A percentile compares a stretch with the other conserved stretches of the same genome.
Conservation (phyloP, 2,113 vertebrate genomes). For the Nothocercus julius region DNA sequence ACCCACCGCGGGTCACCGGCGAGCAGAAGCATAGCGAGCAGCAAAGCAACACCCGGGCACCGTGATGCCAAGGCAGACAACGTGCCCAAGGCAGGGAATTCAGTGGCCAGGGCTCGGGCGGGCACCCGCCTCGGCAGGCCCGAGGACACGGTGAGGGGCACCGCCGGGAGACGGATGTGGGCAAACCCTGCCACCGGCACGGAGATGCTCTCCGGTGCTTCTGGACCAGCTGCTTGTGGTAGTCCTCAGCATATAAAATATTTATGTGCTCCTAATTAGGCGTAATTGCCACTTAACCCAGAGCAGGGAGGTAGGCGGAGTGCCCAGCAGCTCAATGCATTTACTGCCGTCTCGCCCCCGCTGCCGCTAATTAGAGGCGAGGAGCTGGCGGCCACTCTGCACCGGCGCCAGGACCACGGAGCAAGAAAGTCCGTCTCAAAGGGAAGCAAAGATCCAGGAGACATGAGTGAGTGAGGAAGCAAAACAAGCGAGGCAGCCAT, state of each 20-base stretch:
- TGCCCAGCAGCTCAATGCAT: slow-evolving; percentile 12
- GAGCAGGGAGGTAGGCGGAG: background rate
- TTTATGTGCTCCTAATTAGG: slow-evolving; percentile 61
- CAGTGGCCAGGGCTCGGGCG: too few species aligned
- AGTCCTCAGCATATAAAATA: slow-evolving; percentile 32
- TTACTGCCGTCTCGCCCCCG: background rate
- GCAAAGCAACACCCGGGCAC: too few species aligned
- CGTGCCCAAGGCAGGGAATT: too few species aligned
- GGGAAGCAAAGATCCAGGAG: background rate
- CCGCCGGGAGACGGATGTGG: background rate
- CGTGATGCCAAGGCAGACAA: too few species aligned
- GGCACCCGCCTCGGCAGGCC: too few species aligned
- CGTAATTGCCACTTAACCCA: slow-evolving; percentile 67
- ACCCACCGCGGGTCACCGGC: too few species aligned
- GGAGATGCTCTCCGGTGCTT: background rate
- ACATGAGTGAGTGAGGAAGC: rapidly evolving
- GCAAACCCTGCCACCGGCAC: background rate
- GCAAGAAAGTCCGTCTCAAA: background rate
- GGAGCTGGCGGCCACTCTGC: too few species aligned
- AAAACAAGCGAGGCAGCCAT: background rate
- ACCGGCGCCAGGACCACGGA: too few species aligned
- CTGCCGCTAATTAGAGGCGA: background rate
- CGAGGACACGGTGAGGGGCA: background rate
- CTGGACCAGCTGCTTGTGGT: background rate
- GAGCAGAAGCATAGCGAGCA: too few species aligned